Conservation (phyloP, 2,888 invertebrate genomes). For the Protodeltote pygarga region DNA sequence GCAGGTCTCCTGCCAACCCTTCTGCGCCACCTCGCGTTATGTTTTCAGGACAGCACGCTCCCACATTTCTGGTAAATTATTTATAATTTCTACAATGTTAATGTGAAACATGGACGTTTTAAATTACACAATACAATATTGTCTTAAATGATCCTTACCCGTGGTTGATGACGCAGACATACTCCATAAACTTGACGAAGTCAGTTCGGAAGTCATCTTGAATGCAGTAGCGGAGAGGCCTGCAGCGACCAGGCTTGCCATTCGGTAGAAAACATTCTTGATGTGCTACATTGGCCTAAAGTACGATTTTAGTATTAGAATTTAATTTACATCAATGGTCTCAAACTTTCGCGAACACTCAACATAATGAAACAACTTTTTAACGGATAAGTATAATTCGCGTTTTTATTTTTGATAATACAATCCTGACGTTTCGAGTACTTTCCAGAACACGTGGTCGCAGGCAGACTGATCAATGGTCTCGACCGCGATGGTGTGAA, state of each 20-base stretch:
- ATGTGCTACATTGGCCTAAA: slow-evolving; percentile 87
- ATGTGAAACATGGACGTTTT: not conserved
- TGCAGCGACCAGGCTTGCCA: slow-evolving; percentile 89
- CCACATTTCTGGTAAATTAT: slow-evolving; percentile 77
- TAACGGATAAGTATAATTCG: too few species aligned
- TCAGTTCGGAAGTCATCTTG: slow-evolving; percentile 87
- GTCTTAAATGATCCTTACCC: slow-evolving; percentile 76
- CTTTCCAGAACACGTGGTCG: too few species aligned
- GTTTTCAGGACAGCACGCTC: slow-evolving; percentile 92
- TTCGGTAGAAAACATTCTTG: slow-evolving; percentile 88
- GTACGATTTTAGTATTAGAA: not conserved
- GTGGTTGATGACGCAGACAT: slow-evolving; percentile 90
- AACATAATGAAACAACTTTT: too few species aligned
- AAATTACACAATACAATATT: not conserved
- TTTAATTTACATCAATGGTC: not conserved
- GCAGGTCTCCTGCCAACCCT: slow-evolving; percentile 84
- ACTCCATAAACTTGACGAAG: slow-evolving; percentile 88
- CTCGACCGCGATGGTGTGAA: too few species aligned
- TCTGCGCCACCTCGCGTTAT: slow-evolving; percentile 65
- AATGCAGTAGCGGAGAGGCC: slow-evolving; percentile 87
- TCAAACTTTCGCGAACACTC: too few species aligned
- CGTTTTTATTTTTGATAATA: too few species aligned
- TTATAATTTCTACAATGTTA: not conserved
- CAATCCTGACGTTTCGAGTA: too few species aligned
- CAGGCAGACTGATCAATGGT: too few species aligned